Evolutionary conservation across 2,113 vertebrate species (phyloP), one percentile per base, ranked within the genome.

Genomic region (Corythaeola cristata): DNA sequence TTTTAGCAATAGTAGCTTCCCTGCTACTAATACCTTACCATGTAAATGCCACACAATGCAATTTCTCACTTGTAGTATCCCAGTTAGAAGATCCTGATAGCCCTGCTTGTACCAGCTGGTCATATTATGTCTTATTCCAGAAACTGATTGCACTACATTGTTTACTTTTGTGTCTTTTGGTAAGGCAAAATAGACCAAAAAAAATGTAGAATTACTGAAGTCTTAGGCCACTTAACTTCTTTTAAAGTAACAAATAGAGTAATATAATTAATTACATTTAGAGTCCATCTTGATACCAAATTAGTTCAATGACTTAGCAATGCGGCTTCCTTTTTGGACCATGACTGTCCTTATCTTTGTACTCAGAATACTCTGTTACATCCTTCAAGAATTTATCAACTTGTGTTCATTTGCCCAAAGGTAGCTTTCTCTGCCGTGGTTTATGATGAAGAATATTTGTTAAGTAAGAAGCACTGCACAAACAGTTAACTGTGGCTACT

Each of bases 171-270:
- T 11, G 56, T 45, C 16, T 52, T 79, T 67, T 67, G 3, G 7
- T 58, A 53, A 44, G 33, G 3, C 20, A 81, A 78, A 77, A 77
- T 5, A 41, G 18, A 59, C 12, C 3, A 45, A 68, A 63, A 39
- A 58, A 17, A 0, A 2, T 21, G 7, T 22, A 39, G 12, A 68
- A 59, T 26, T 68, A n/a, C 4, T n/a, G 6, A 28, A 41, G 7
- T 17, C 24, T 55, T 50, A 41, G 3, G 11, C 27, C 32, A n/a
- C 1, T 14, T 33, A 47, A 0, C 2, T 68, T 59, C 39, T 84
- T 88, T 52, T 18, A 45, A n/a, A 53, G 12, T 45, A 71, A 6
- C 18, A 82, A 80, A 35, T 15, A 2, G 5, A 74, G 6, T 21
- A 80, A 49, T 9, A 33, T 8, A 62, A 67, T 41, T 74, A 58